Base-by-base conservation (phyloP, 2,797 vertebrate species). In the Chrysocyon brachyurus region DNA sequence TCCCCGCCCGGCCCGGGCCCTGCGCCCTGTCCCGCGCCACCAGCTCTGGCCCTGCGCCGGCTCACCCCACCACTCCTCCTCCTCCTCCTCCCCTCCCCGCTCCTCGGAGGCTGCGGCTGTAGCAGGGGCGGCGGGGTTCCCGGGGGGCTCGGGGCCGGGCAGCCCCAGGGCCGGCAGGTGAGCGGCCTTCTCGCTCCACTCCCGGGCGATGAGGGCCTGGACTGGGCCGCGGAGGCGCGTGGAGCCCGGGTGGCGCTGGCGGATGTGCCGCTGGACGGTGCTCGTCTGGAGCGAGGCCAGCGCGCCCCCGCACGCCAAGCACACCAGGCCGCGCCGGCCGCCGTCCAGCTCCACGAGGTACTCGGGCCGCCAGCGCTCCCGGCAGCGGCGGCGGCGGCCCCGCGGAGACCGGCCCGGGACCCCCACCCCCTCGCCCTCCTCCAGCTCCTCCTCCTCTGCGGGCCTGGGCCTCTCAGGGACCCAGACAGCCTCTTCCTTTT, bases 221-320 rank as follows among this genome's bases (percentile, higher is more conserved):
- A 99, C 99, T 0, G 98, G 98, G 12, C 98, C 98, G 97, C 99
- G 99, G 94, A 99, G 99, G 83, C 97, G 98, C 0, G 98, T 98
- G 63, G 99, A 99, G 98, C 99, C 99, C 0, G 99, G 99, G 97
- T 99, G 99, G 97, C 98, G 99, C 94, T 99, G 99, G 98, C 99
- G 99, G 97, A 99, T 99, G 99, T 99, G 99, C 70, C 99, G 98
- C 88, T 99, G 99, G 98, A 99, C 99, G 98, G 99, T 99, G 98
- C 99, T 99, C 87, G 99, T 99, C 98, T 99, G 99, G 95, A 99
- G 99, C 77, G 99, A 99, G 8, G 98, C 98, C 96, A 99, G 98
- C 56, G 99, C 98, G 97, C 99, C 99, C 96, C 99, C 99, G 94
- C 99, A 99, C 96, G 99, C 99, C 99, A 99, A 99, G 98, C 99